Base-by-base conservation (phyloP, 1,140 invertebrate species). In the Papilio dardanus region DNA sequence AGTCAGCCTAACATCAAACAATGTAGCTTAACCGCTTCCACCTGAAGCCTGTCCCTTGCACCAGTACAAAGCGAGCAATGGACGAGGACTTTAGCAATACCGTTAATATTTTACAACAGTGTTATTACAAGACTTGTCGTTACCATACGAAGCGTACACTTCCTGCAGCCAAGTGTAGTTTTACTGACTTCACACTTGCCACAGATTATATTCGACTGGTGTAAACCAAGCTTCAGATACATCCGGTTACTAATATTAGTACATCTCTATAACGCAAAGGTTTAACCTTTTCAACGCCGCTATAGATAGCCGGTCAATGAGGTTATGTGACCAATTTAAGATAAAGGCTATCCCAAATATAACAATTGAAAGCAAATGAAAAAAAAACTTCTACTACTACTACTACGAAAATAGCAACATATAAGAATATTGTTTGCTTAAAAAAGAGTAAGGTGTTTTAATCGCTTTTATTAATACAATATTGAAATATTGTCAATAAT, bases 101-200 rank as follows among this genome's bases (percentile, higher is more conserved):
- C 67, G 68, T 75, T 62, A 50, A 40, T 46, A 40, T 77, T 71
- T 71, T 71, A 71, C 69, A 71, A 71, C 68, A 50, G 40, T 31
- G 69, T 71, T 58, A 71, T 71, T 68, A 68, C 69, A 21, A 68
- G 76, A 71, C 73, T 73, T 67, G 74, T 77, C 76, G 74, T 77
- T 77, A 73, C 73, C 69, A 68, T 71, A 65, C 73, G 69, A 74
- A 73, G 65, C 28, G 16, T 40, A 40, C 28, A 54, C 69, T 77
- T 77, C 76, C 76, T 77, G 76, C 35, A 35, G 14, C 12, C 21
- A 71, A 71, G 40, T 50, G 35, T 42, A 69, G 67, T 69, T 69
- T 71, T 50, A 71, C 68, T 71, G 68, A 71, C 24, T 71, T 71
- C 40, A 50, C 68, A 71, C 68, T 71, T 50, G 24, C 16, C 16